A percentile compares a stretch with the other conserved stretches of the same genome.
Conservation (phyloP, 2,113 vertebrate species). For the Mesitornis unicolor region DNA sequence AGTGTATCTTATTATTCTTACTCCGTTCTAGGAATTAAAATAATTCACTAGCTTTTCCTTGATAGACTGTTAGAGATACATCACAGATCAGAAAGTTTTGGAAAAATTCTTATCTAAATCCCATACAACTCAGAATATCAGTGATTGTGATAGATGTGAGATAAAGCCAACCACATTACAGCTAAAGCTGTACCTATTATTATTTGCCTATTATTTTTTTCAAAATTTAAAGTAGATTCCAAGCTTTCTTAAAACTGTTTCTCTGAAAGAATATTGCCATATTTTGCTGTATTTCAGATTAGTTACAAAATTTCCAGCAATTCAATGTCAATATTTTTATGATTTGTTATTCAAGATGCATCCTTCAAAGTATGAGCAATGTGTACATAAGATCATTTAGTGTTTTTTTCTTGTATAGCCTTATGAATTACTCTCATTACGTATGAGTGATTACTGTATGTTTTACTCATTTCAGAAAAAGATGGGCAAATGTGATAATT, state of each 20-base stretch:
- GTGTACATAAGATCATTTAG: not conserved
- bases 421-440: not conserved
- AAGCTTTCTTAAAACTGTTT: not conserved
- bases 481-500: not conserved
- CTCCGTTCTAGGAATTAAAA: not conserved
- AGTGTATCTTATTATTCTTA: not conserved
- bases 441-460: not conserved
- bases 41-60: not conserved
- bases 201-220: not conserved
- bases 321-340: not conserved
- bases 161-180: not conserved
- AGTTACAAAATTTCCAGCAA: not conserved
- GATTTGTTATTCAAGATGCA: not conserved
- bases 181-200: not conserved
- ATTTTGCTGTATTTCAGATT: not conserved
- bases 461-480: slow-evolving; percentile 8
- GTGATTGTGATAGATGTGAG: not conserved
- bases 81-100: not conserved
- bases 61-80: not conserved
- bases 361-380: not conserved
- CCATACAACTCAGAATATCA: not conserved
- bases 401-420: not conserved
- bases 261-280: not conserved
- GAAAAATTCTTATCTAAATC: not conserved
- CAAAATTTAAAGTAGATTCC: not conserved